Evolutionary conservation across 2,888 invertebrate species (phyloP).

Genomic region (Clostera curtula): DNA sequence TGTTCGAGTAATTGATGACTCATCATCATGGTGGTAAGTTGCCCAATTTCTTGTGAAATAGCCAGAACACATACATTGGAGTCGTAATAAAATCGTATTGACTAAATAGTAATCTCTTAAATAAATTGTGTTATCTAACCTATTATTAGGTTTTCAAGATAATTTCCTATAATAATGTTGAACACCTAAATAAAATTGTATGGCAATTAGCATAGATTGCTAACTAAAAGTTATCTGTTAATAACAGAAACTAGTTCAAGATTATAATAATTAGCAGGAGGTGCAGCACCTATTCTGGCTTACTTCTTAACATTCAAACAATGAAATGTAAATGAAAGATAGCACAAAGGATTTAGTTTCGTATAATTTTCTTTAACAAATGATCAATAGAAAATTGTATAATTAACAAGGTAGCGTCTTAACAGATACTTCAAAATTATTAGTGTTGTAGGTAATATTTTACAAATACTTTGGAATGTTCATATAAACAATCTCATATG

Average conservation of each 20-base stretch:
- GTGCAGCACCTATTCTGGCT: slow-evolving; percentile 21
- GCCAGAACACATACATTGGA: too few relatives aligned
- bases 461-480: slow-evolving; percentile 76
- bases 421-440: slow-evolving; percentile 73
- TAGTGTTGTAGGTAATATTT: slow-evolving; percentile 73
- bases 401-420: slow-evolving; percentile 75
- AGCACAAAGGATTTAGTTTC: slow-evolving; percentile 70
- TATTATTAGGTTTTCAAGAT: too few relatives aligned
- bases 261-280: slow-evolving; percentile 54
- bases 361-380: slow-evolving; percentile 76
- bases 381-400: slow-evolving; percentile 76
- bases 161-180: not conserved
- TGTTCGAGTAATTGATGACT: too few relatives aligned
- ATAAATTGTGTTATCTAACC: too few relatives aligned
- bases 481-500: slow-evolving; percentile 68
- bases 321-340: slow-evolving; percentile 41
- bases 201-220: not conserved
- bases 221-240: slow-evolving; percentile 21
- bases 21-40: too few relatives aligned
- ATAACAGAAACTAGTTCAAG: slow-evolving; percentile 60
- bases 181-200: not conserved
- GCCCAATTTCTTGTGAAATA: too few relatives aligned
- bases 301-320: slow-evolving; percentile 9
- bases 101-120: too few relatives aligned
- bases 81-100: too few relatives aligned